Evolutionary conservation across 2,797 vertebrate species (phyloP).

Genomic region (Peromyscus nudipes): DNA sequence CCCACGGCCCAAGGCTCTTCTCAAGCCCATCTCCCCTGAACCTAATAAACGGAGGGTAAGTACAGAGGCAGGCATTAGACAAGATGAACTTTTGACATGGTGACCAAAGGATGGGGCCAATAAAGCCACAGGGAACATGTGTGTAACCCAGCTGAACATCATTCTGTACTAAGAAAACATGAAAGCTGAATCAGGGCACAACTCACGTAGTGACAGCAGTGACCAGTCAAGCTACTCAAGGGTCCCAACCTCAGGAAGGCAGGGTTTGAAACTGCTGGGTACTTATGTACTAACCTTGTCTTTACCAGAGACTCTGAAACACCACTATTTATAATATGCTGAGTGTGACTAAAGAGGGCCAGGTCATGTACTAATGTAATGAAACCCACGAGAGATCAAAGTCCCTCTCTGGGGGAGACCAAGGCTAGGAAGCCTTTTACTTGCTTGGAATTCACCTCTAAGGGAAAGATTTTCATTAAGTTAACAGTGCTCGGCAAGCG

Average conservation of each 20-base stretch:
- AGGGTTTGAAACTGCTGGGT: not conserved
- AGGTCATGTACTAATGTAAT: not conserved
- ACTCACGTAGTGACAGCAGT: not conserved
- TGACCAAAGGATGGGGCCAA: not conserved
- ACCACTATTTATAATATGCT: not conserved
- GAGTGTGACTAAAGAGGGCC: constrained; percentile 41
- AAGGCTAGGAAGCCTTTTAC: not conserved
- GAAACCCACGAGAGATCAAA: constrained; percentile 3
- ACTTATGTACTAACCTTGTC: not conserved
- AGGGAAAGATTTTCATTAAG: constrained; percentile 76
- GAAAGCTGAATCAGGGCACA: not conserved
- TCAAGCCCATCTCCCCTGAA: not conserved
- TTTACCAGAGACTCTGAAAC: constrained; percentile 56
- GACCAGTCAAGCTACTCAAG: constrained; percentile 20
- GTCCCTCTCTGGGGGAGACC: not conserved
- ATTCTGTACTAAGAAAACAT: not conserved
- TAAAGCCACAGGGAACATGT: not conserved
- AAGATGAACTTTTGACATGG: not conserved
- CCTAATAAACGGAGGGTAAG: not conserved
- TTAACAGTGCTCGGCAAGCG: constrained; percentile 83
- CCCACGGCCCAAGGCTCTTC: not conserved
- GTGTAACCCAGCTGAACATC: not conserved
- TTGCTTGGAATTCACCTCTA: constrained; percentile 49
- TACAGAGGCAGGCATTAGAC: not conserved
- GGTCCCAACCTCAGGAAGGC: not conserved